Percentiles rank a stretch among this genome's conserved stretches.
These are phyloP conservation scores for Myopa tessellatipennis DNA, from an alignment of 2,888 invertebrate genomes.

Conservation along the genomic window DNA sequence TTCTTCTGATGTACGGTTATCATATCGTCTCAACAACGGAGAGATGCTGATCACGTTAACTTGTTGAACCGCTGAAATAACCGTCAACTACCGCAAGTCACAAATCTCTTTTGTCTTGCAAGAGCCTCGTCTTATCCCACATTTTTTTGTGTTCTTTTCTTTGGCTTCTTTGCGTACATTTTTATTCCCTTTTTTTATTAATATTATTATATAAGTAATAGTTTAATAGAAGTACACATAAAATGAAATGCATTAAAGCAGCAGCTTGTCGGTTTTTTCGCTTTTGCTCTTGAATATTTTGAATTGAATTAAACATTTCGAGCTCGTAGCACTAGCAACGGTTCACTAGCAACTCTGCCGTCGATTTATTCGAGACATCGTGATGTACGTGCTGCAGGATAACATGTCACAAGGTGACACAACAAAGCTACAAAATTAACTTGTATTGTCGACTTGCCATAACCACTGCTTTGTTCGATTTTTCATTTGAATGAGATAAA, in stretches of 20 bases:
- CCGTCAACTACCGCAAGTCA: background rate
- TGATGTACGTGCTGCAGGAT: constrained; percentile 63
- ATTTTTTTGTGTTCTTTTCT: background rate
- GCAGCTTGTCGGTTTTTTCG: background rate
- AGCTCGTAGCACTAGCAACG: background rate
- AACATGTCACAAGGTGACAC: constrained; percentile 65
- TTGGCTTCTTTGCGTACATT: background rate
- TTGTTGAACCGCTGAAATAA: constrained; percentile 12
- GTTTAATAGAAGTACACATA: constrained; percentile 2
- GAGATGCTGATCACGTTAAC: constrained; percentile 25
- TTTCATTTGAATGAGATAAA: too few relatives aligned
- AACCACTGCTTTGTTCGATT: background rate
- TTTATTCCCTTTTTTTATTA: background rate
- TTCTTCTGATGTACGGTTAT: too few relatives aligned
- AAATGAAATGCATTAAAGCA: background rate
- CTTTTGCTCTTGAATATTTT: background rate
- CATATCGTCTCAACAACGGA: background rate
- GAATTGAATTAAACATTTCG: background rate
- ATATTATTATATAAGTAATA: constrained; percentile 3
- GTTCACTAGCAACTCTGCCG: too few relatives aligned
- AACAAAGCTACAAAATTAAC: constrained; percentile 50
- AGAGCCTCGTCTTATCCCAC: background rate
- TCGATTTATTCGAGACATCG: constrained; percentile 52
- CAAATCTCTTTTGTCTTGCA: background rate
- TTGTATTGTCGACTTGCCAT: background rate